Conservation (phyloP, 2,113 vertebrate genomes). For the Crotophaga sulcirostris region DNA sequence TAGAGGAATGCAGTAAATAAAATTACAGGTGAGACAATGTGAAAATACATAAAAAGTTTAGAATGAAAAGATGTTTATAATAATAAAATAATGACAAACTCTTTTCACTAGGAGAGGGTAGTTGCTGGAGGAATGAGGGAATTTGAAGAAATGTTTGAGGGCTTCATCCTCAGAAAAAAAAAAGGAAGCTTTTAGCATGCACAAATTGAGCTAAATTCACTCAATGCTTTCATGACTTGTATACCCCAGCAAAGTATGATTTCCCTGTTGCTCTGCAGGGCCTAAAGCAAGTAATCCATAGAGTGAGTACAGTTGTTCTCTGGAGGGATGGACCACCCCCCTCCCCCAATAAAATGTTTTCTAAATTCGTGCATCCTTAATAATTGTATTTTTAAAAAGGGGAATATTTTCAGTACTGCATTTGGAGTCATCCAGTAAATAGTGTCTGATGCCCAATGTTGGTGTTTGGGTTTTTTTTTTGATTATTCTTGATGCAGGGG, state of each 20-base stretch:
- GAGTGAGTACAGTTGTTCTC: neutral
- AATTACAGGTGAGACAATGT: neutral
- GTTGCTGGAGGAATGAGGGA: neutral
- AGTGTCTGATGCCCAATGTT: neutral
- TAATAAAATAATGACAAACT: neutral
- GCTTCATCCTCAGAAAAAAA: neutral
- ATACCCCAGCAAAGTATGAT: neutral
- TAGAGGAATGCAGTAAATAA: neutral
- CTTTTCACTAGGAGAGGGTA: neutral
- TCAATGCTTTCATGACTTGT: neutral
- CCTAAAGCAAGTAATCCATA: neutral
- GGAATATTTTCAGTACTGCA: neutral
- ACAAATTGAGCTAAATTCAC: neutral
- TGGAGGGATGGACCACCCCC: neutral
- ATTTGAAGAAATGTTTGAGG: neutral
- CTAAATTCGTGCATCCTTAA: neutral
- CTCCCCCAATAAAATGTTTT: neutral
- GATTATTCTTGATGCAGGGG: neutral
- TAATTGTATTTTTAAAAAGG: neutral
- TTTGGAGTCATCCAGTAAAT: neutral
- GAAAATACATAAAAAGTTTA: neutral
- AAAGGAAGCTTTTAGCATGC: neutral
- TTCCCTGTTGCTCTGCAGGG: neutral
- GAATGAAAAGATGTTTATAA: neutral
- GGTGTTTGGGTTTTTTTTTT: neutral